Evolutionary conservation across 1,140 invertebrate species (phyloP), one percentile per base, ranked within the genome.

Genomic region (Magallana ariakensis): DNA sequence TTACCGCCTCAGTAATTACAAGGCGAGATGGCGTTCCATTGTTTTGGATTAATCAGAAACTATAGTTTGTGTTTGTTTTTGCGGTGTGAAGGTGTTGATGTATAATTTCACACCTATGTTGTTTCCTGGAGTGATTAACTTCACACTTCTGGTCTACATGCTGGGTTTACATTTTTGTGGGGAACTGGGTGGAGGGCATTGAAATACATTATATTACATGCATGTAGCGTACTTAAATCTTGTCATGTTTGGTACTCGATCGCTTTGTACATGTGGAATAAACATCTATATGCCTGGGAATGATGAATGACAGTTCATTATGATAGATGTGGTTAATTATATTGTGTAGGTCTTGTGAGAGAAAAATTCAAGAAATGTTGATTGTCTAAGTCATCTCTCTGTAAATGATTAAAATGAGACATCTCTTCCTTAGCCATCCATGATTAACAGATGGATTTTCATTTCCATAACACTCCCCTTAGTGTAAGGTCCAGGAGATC

Each of bases 61-160:
- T n/a, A 60, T 6, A 16, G 58, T 75, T 33, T 33, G 33, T 46
- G 33, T 46, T 46, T 46, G 33, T 46, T 33, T 11, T 75, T 75
- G 22, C 66, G 2, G 66, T 75, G 66, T 22, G 22, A 75, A 26
- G 66, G 66, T 75, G 66, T 75, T 75, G 66, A 75, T 26, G 22
- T 75, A 26, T 75, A 75, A 75, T 75, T 75, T 75, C 66, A 75
- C 66, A 75, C 66, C 22, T 75, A 75, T 75, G 22, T 75, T 75
- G 66, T 26, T 75, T 75, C 66, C 66, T 75, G 66, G 26, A 75
- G 33, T 75, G 66, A 75, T 75, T 75, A 75, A 75, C 22, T 26
- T 26, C 66, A 75, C 66, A 75, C 66, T 26, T 11, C 22, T 75
- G 33, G 33, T 46, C 2, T 75, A 26, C 66, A 75, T 75, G 66